phyloP scores from a whole-genome alignment of 1,140 invertebrate genomes.

The Nomia melanderi region DNA sequence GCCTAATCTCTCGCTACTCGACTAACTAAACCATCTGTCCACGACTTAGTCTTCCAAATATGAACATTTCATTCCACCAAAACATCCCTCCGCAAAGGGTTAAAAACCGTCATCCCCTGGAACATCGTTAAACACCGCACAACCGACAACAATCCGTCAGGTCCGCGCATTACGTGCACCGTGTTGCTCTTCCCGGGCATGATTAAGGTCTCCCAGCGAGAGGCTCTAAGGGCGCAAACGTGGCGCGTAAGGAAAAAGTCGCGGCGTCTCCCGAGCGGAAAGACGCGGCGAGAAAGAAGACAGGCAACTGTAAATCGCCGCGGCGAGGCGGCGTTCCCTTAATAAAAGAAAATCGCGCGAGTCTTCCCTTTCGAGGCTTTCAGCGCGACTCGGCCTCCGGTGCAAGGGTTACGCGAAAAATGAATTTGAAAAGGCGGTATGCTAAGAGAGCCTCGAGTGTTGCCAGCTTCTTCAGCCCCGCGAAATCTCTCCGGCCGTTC shows the following conservation, averaged over 20 bases:
- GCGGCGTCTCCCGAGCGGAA: not conserved
- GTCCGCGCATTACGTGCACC: slow-evolving; percentile 18
- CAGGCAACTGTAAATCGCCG: slow-evolving; percentile 33
- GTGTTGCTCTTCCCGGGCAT: slow-evolving; percentile 20
- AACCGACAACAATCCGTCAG: slow-evolving; percentile 24
- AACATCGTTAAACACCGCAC: no score
- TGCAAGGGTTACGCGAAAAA: slow-evolving; percentile 36
- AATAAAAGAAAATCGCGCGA: slow-evolving; percentile 26
- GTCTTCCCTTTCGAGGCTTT: slow-evolving; percentile 21
- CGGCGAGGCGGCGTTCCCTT: slow-evolving; percentile 5
- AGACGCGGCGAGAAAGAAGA: not conserved
- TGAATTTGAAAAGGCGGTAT: slow-evolving; percentile 14
- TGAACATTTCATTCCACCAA: no score
- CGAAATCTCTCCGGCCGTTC: not conserved
- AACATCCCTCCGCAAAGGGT: no score
- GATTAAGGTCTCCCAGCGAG: slow-evolving; percentile 17
- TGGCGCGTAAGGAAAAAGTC: not conserved
- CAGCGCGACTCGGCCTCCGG: not conserved
- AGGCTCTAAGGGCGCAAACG: not conserved
- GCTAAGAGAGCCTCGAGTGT: slow-evolving; percentile 10
- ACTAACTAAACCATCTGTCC: no score
- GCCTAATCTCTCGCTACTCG: no score
- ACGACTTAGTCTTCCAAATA: no score
- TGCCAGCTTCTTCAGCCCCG: not conserved
- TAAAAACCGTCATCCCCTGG: no score